Base-by-base conservation (phyloP, 1,140 invertebrate genomes). In the Neotoxoptera formosana region DNA sequence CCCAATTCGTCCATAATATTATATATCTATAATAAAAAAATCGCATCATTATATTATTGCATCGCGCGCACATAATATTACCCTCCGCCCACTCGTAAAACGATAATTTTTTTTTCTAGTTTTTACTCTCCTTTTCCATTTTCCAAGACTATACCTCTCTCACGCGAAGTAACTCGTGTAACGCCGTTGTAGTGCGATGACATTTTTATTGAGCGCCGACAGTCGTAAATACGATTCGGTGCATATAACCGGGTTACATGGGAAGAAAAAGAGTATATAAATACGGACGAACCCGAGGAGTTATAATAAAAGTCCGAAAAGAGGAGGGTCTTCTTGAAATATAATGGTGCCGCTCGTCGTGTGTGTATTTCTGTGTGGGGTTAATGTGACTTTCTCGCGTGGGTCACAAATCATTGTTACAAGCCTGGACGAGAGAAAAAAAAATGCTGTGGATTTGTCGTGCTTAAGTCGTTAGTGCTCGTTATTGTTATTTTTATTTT, bases 231-330 rank as follows among this genome's bases (percentile, higher is more conserved):
- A 92, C 91, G 91, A 81, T 83, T 81, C 47, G 67, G 45, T 83
- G 91, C 84, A 83, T 92, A 92, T 92, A 92, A 92, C 91, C 91
- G 67, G 47, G 91, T 92, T 92, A 92, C 76, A 48, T 92, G 1
- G 91, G 47, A 51, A 92, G 47, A 91, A 83, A 92, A 92, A 92
- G 60, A 47, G 45, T 92, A 83, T 83, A 92, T 92, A 92, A 92
- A 92, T 92, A 92, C n/a, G n/a, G 41, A 53, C 76, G 41, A 84
- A 84, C 91, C 23, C 60, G 34, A 48, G 47, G 76, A 92, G 91
- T 92, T 92, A 92, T 92, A 92, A 92, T 92, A 92, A 92, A 92
- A 92, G 91, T 92, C 91, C 91, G n/a, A 92, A 92, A 92, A 83
- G 91, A 92, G 91, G 91, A 92, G 91, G 83, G 76, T 81, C 76